phyloP scores from a whole-genome alignment of 2,888 invertebrate genomes.

The Acanthopleura granulata region DNA sequence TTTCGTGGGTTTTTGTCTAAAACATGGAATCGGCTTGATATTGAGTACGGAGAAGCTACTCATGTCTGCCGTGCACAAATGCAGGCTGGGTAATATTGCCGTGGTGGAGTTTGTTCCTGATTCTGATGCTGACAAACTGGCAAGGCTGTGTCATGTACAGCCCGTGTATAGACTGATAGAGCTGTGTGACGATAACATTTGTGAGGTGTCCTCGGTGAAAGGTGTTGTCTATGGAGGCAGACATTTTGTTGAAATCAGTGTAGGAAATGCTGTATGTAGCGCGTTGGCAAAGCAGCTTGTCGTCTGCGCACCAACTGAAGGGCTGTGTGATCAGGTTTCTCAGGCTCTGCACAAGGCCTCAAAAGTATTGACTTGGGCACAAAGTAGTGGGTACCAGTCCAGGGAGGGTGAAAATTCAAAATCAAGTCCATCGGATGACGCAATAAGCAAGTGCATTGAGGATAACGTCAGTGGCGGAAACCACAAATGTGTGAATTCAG shows the following conservation, averaged over 20 bases:
- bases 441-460: neutral
- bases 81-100: constrained; percentile 34
- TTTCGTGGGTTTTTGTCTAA: constrained; percentile 24
- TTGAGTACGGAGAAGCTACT: constrained; percentile 41
- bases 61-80: constrained; percentile 37
- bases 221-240: constrained; percentile 31
- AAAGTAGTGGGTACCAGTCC: neutral
- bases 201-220: constrained; percentile 14
- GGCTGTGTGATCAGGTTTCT: constrained; percentile 36
- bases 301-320: constrained; percentile 42
- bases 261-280: neutral
- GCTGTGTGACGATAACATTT: constrained; percentile 23
- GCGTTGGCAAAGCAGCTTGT: constrained; percentile 20
- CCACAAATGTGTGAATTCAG: neutral
- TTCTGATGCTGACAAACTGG: constrained; percentile 38
- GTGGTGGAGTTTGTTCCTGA: constrained; percentile 39
- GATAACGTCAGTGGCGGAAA: neutral
- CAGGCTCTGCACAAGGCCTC: constrained; percentile 34
- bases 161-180: constrained; percentile 22
- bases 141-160: constrained; percentile 17
- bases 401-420: neutral
- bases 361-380: constrained; percentile 21
- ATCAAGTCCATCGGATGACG: neutral
- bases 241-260: constrained; percentile 26
- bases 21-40: constrained; percentile 29